Conservation (phyloP, 92 coral and sea anemone genomes). For the Zoanthus gigantus region DNA sequence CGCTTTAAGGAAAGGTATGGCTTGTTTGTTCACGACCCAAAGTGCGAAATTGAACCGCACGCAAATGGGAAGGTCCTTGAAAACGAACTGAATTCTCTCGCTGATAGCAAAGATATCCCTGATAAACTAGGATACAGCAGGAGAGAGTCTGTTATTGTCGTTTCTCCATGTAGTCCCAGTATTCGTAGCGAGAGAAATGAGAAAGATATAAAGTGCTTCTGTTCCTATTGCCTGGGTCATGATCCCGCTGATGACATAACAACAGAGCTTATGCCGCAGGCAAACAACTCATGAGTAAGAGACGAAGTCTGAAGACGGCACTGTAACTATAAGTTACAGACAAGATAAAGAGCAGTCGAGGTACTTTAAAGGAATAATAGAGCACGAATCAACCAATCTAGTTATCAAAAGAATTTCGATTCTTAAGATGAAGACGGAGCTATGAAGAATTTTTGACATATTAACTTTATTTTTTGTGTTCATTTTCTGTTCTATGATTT, state of each 20-base stretch:
- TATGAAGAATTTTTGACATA: no score
- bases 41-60: conserved; percentile 1
- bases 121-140: neutral
- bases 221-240: conserved; percentile 33
- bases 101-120: neutral
- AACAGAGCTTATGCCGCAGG: neutral
- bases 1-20: conserved; percentile 47
- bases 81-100: neutral
- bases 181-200: neutral
- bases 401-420: no score
- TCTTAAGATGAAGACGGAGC: no score
- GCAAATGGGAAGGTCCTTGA: neutral
- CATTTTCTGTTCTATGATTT: no score
- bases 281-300: neutral
- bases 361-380: neutral
- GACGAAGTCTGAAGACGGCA: neutral
- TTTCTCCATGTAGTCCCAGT: conserved; percentile 22
- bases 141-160: conserved; percentile 6
- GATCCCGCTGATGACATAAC: conserved; percentile 24
- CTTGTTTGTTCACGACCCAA: conserved; percentile 5
- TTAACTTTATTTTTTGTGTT: no score
- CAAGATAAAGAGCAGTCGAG: neutral
- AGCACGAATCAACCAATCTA: neutral
- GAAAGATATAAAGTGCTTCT: conserved; percentile 21
- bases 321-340: neutral